phyloP scores from a whole-genome alignment of 2,888 invertebrate genomes.

The Dasysyrphus tricinctus region DNA sequence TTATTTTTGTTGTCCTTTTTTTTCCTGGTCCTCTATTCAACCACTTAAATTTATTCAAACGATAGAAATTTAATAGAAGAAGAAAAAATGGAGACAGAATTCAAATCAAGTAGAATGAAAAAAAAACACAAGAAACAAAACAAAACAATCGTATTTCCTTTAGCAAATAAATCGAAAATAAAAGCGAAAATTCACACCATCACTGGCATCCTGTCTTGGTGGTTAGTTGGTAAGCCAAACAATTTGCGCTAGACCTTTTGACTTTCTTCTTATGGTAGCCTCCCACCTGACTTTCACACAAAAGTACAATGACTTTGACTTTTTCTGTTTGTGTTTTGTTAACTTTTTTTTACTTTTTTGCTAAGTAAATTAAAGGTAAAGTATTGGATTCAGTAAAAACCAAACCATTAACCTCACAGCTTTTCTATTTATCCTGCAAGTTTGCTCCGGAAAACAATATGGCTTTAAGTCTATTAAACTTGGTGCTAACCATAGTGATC shows the following conservation, averaged over 20 bases:
- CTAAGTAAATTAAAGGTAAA: neutral
- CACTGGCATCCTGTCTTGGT: neutral
- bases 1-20: constrained; percentile 30
- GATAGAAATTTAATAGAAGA: constrained; percentile 7
- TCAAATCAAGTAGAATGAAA: constrained; percentile 30
- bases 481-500: too few relatives aligned
- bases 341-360: constrained; percentile 13
- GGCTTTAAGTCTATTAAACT: too few relatives aligned
- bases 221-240: constrained; percentile 26
- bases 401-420: too few relatives aligned
- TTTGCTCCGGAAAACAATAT: too few relatives aligned
- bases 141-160: constrained; percentile 47
- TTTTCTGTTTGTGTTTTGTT: constrained; percentile 28
- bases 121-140: neutral
- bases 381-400: neutral
- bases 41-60: constrained; percentile 39
- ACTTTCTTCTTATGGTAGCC: constrained; percentile 6
- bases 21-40: constrained; percentile 11
- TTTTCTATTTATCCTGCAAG: too few relatives aligned
- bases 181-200: constrained; percentile 50
- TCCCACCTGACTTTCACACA: constrained; percentile 31
- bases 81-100: constrained; percentile 15
- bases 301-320: constrained; percentile 51
- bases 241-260: constrained; percentile 43
- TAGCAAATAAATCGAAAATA: constrained; percentile 60